A percentile compares a stretch with the other conserved stretches of the same genome.
These are phyloP conservation scores for Drosophila nikananu DNA, from an alignment of 1,140 invertebrate species.

Conservation along the genomic window DNA sequence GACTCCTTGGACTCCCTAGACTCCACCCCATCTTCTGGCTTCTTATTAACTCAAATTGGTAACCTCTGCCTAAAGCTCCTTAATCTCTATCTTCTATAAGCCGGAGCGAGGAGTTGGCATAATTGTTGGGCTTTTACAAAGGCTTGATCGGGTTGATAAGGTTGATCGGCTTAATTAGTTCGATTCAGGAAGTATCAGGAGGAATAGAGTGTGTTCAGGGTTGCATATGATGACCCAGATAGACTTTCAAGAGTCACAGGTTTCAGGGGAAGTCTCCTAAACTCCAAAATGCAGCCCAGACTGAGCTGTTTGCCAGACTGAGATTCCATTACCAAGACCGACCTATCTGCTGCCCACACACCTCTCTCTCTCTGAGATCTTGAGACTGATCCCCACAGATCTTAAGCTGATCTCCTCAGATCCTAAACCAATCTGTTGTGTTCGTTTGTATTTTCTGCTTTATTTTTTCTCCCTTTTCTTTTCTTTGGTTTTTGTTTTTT, in stretches of 20 bases:
- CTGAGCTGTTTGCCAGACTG: too few relatives aligned
- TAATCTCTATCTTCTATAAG: neutral
- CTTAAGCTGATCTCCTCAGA: neutral
- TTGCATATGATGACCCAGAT: neutral
- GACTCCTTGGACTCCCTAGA: neutral
- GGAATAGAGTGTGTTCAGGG: neutral
- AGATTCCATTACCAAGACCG: too few relatives aligned
- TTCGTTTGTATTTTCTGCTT: slow-evolving; percentile 16
- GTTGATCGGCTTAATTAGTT: neutral
- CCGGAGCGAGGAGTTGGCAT: neutral
- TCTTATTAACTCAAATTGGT: neutral
- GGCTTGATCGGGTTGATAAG: neutral
- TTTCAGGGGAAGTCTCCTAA: neutral
- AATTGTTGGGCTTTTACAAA: neutral
- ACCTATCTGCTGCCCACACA: too few relatives aligned
- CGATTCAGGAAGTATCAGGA: neutral
- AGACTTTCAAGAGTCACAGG: neutral
- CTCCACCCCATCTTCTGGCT: neutral
- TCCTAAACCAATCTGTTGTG: neutral
- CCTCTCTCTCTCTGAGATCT: too few relatives aligned
- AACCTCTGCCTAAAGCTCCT: neutral
- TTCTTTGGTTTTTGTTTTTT: neutral
- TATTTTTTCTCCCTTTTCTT: neutral
- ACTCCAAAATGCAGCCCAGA: too few relatives aligned
- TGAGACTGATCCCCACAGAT: neutral